These are phyloP conservation scores for Catocala sponsa DNA, from an alignment of 2,888 invertebrate genomes.

Conservation along the genomic window DNA sequence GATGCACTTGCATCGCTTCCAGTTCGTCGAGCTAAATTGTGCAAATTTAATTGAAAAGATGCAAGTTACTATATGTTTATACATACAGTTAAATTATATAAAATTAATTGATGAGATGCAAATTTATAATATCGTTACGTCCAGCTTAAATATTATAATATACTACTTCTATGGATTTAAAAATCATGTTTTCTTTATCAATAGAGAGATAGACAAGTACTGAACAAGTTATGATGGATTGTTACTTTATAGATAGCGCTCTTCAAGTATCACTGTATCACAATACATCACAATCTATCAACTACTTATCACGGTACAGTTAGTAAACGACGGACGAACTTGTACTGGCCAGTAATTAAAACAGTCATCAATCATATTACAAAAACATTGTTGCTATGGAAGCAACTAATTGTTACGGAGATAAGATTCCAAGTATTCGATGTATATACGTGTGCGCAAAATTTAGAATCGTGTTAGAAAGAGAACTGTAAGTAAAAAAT, in stretches of 20 bases:
- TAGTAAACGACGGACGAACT: constrained; percentile 39
- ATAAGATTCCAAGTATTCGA: background rate
- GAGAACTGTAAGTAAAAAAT: no score
- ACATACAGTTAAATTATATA: no score
- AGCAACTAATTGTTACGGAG: background rate
- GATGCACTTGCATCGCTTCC: no score
- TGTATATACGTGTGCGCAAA: no score
- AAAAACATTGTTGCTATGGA: background rate
- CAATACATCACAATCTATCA: constrained; percentile 20
- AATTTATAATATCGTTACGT: no score
- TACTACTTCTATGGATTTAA: background rate
- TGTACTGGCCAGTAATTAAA: constrained; percentile 27
- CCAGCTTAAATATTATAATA: no score
- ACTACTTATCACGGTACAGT: constrained; percentile 29
- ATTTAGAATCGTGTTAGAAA: no score
- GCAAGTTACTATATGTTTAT: no score
- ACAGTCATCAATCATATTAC: constrained; percentile 36
- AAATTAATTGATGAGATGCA: no score
- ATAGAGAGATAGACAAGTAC: background rate
- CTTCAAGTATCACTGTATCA: constrained; percentile 11
- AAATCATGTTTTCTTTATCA: background rate
- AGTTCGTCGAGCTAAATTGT: no score
- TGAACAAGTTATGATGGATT: constrained; percentile 4
- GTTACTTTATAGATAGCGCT: background rate
- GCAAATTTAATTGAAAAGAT: no score